Percentiles rank a stretch among this genome's conserved stretches.
These are phyloP conservation scores for Halcyon badia DNA, from an alignment of 2,797 vertebrate genomes.

Conservation along the genomic window DNA sequence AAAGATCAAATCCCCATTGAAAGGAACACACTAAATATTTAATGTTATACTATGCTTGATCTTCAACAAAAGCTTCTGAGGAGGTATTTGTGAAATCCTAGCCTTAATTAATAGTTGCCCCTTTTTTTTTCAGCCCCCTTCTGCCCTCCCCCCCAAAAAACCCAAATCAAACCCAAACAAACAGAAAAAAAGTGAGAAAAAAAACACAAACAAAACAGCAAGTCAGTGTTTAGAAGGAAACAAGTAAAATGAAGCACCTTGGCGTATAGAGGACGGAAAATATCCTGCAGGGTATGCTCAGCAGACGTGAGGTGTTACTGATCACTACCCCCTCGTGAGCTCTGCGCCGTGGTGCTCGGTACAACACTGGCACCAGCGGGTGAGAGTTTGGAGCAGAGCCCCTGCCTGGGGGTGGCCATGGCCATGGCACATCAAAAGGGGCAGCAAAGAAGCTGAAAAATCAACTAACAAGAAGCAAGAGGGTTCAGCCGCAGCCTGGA, in stretches of 20 bases:
- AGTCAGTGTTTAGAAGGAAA: not conserved
- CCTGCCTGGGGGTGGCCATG: not conserved
- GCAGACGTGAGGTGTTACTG: not conserved
- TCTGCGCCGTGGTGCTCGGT: fast-evolving
- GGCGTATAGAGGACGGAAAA: not conserved
- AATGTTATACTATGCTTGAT: constrained; percentile 12
- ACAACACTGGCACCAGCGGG: fast-evolving
- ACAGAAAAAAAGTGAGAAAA: not conserved
- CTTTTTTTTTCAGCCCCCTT: not conserved
- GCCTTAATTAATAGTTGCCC: not conserved
- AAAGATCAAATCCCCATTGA: constrained; percentile 59
- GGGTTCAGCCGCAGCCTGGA: not conserved
- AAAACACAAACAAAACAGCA: not conserved
- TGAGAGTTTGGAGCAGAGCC: not conserved
- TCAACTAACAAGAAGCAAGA: not conserved
- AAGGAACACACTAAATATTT: constrained; percentile 39
- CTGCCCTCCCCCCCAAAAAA: fast-evolving
- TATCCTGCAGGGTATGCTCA: not conserved
- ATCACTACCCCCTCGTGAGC: not conserved
- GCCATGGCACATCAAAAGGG: not conserved
- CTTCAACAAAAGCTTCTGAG: not conserved
- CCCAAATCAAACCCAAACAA: too few species aligned
- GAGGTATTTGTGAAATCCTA: constrained; percentile 20
- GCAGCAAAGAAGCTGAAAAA: not conserved
- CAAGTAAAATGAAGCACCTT: not conserved